Evolutionary conservation across 1,140 invertebrate species (phyloP).

Genomic region (Pantala flavescens): DNA sequence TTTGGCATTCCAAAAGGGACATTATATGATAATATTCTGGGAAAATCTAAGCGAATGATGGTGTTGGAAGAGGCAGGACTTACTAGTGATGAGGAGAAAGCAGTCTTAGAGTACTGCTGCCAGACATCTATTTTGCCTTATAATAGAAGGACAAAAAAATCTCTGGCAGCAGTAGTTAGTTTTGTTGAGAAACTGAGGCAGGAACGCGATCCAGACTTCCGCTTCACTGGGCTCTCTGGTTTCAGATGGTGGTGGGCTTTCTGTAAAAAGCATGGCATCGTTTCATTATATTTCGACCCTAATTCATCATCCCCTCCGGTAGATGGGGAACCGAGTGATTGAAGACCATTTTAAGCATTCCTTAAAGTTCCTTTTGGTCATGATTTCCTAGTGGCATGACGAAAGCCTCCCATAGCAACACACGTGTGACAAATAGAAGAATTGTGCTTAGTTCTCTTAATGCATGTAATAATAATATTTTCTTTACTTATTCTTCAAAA

Average conservation of each 20-base stretch:
- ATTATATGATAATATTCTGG: slow-evolving; percentile 66
- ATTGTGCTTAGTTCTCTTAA: too few species aligned
- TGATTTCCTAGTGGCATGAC: neutral
- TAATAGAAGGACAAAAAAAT: slow-evolving; percentile 58
- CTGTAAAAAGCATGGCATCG: slow-evolving; percentile 66
- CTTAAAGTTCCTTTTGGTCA: neutral
- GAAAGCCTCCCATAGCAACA: too few species aligned
- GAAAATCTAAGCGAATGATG: slow-evolving; percentile 64
- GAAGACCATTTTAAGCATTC: slow-evolving; percentile 9
- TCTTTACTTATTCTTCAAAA: too few species aligned
- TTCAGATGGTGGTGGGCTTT: slow-evolving; percentile 75
- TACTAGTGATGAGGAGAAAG: slow-evolving; percentile 47
- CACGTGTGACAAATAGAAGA: too few species aligned
- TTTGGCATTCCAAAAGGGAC: slow-evolving; percentile 68
- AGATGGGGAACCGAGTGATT: neutral
- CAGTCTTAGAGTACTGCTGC: slow-evolving; percentile 61
- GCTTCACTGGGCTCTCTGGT: slow-evolving; percentile 53
- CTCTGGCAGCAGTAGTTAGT: slow-evolving; percentile 48
- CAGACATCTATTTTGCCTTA: slow-evolving; percentile 59
- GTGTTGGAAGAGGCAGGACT: slow-evolving; percentile 57
- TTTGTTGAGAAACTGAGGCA: slow-evolving; percentile 53
- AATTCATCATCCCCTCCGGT: neutral
- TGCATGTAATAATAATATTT: too few species aligned
- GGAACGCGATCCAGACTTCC: slow-evolving; percentile 48
- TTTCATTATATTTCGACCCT: slow-evolving; percentile 47